A percentile compares a stretch with the other conserved stretches of the same genome.
Evolutionary conservation across 2,797 vertebrate species (phyloP).

Genomic region (Leptoclinus maculatus): DNA sequence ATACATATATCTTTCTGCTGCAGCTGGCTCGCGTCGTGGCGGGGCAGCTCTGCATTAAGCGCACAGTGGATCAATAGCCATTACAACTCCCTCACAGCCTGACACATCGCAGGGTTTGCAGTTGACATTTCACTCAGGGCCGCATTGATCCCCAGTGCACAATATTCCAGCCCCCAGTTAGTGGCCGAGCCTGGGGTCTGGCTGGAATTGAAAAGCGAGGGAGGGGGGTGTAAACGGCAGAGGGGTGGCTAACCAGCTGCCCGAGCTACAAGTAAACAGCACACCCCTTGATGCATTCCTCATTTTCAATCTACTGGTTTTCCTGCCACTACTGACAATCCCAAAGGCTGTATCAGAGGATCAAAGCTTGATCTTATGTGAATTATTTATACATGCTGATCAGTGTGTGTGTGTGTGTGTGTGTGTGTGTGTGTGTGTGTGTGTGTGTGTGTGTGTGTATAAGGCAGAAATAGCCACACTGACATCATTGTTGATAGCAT

Average conservation of each 20-base stretch:
- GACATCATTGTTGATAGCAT: slow-evolving; percentile 93
- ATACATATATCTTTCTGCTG: slow-evolving; percentile 86
- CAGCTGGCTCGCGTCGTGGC: slow-evolving; percentile 91
- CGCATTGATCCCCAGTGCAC: slow-evolving; percentile 96
- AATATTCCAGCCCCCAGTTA: slow-evolving; percentile 94
- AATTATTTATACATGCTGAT: slow-evolving; percentile 77
- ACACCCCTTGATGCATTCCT: slow-evolving; percentile 87
- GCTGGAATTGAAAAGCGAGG: slow-evolving; percentile 90
- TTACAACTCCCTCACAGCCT: slow-evolving; percentile 99
- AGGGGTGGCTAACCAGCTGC: slow-evolving; percentile 91
- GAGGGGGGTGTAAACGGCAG: slow-evolving; percentile 78
- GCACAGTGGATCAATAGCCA: slow-evolving; percentile 99
- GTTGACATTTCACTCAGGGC: slow-evolving; percentile 98
- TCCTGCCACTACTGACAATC: slow-evolving; percentile 88
- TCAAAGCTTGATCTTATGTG: slow-evolving; percentile 87
- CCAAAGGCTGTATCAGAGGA: slow-evolving; percentile 81
- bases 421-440: slow-evolving; percentile 48
- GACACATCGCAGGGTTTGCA: slow-evolving; percentile 95
- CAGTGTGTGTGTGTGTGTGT: slow-evolving; percentile 72
- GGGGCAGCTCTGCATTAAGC: slow-evolving; percentile 95
- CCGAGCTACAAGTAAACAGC: slow-evolving; percentile 91
- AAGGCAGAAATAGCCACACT: slow-evolving; percentile 86
- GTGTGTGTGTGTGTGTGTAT: slow-evolving; percentile 59
- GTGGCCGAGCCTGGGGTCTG: slow-evolving; percentile 89
- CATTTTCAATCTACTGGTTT: slow-evolving; percentile 90